Evolutionary conservation across 1,140 invertebrate genomes (phyloP).

Genomic region (Drosophila sp.): DNA sequence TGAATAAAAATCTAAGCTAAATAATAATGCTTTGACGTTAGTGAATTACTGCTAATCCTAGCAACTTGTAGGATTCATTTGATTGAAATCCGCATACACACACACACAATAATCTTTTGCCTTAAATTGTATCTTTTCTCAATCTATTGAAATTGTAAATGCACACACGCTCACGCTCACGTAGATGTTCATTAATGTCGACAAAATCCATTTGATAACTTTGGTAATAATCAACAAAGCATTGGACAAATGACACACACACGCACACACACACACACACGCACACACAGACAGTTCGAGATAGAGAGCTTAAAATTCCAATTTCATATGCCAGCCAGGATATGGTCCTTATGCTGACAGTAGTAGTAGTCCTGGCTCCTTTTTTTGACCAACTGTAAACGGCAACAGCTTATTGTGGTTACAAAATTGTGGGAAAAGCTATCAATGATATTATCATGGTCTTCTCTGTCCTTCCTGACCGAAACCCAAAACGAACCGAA

Average conservation of each 20-base stretch:
- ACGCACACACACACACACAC: conserved; percentile 28
- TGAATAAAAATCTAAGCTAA: background rate
- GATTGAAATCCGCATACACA: conserved; percentile 5
- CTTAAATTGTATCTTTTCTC: conserved; percentile 21
- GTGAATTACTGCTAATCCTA: background rate
- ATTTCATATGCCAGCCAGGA: conserved; percentile 51
- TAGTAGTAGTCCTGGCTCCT: background rate
- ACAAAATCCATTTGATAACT: conserved; percentile 42
- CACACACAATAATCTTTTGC: background rate
- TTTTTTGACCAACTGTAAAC: conserved; percentile 46
- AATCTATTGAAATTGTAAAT: conserved; percentile 44
- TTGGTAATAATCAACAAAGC: conserved; percentile 65
- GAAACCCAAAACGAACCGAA: conserved; percentile 22
- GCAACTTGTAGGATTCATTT: background rate
- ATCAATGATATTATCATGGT: conserved; percentile 76
- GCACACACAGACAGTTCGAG: conserved; percentile 5
- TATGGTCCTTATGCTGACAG: conserved; percentile 9
- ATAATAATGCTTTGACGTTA: background rate
- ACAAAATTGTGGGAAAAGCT: conserved; percentile 75
- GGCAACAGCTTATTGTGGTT: conserved; percentile 77
- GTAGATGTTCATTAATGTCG: conserved; percentile 42
- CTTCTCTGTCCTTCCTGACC: conserved; percentile 20
- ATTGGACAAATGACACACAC: conserved; percentile 47
- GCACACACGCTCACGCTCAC: background rate
- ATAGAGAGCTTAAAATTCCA: conserved; percentile 49